Percentiles rank a stretch among this genome's conserved stretches.
Conservation (phyloP, 2,113 vertebrate species). For the Meleagris gallopavo region DNA sequence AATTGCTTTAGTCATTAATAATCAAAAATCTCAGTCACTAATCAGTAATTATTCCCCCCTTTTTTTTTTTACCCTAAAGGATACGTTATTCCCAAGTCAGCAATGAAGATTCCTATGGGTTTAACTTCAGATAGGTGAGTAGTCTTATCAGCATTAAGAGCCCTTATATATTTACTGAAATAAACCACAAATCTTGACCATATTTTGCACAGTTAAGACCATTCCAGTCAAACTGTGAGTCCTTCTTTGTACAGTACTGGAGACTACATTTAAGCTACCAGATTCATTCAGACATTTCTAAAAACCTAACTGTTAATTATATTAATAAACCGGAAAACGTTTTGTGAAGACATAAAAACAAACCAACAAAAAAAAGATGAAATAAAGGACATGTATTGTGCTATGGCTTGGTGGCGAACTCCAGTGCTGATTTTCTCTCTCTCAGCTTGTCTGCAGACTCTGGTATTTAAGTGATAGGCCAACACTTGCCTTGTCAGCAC, state of each 20-base stretch:
- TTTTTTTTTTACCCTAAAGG: neutral
- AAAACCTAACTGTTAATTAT: neutral
- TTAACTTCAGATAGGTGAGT: neutral
- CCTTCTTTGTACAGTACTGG: neutral
- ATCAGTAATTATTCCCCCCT: neutral
- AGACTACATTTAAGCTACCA: neutral
- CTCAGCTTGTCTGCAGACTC: neutral
- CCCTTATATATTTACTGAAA: neutral
- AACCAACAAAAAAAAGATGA: neutral
- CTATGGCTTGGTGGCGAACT: neutral
- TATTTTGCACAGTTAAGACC: neutral
- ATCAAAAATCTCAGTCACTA: neutral
- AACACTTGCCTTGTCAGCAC: neutral
- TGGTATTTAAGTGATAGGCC: neutral
- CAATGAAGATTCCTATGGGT: neutral
- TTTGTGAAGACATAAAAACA: neutral
- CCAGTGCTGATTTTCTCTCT: neutral
- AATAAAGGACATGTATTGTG: neutral
- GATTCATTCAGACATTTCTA: neutral
- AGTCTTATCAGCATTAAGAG: neutral
- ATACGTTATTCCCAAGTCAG: neutral
- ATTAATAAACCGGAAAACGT: neutral
- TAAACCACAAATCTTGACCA: neutral
- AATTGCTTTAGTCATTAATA: neutral
- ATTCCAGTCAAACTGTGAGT: neutral